Base-by-base conservation (phyloP, 2,113 vertebrate species). In the Hymenochirus boettgeri region DNA sequence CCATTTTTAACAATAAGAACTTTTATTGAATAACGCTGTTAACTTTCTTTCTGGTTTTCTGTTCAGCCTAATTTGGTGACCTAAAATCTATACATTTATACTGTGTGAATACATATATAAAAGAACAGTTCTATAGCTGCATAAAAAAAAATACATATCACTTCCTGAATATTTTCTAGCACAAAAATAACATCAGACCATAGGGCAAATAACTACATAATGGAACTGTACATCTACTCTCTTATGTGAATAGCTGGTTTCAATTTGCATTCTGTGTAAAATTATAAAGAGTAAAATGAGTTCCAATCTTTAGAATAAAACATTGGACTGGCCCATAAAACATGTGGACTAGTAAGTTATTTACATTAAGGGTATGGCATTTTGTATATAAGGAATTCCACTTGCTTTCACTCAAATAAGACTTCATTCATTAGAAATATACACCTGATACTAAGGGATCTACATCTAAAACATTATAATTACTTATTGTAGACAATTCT, bases 281-380 rank as follows among this genome's bases (percentile, higher is more conserved):
- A 67, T 67, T 67, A 67, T 67, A 19, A n/a, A n/a, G n/a, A 31
- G 59, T 52, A 42, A 59, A 67, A 67, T 52, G n/a, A 42, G 64
- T 59, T 67, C 42, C 47, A 52, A 52, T 47, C 47, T 35, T 67
- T 67, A 59, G 47, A 67, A 67, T 58, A 59, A 67, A 59, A 67
- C 64, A 59, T 59, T 52, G 56, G n/a, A 42, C 64, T 37, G 59
- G 55, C 23, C n/a, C 64, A 67, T 67, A 59, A 67, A 52, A 67
- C 29, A 35, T 35, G 54, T 22, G 29, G 54, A 57, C 46, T 59
- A 42, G 55, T 42, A 45, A 17, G 39, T 66, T 26, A 66, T 66
- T 37, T 58, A 66, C 37, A 35, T 64, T 22, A 39, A 35, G 53
- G 45, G 55, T 29, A 64, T 64, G 61, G 29, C 54, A 22, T 13